Base-by-base conservation (phyloP, 1,140 invertebrate genomes). In the Eufriesea mexicana region DNA sequence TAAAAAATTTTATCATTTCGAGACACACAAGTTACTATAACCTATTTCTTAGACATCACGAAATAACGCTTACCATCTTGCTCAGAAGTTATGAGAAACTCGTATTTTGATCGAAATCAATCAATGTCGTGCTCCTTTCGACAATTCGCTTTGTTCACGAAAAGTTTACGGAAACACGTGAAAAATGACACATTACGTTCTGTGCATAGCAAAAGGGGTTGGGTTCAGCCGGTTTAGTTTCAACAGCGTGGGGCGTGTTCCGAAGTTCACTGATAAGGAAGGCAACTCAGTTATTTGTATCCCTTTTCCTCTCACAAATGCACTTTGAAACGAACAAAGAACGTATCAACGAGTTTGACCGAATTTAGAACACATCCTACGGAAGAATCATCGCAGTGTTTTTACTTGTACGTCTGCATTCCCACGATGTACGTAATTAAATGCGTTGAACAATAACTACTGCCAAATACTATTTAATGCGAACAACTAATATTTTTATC, bases 171-270 rank as follows among this genome's bases (percentile, higher is more conserved):
- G 25, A 57, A 59, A 80, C 73, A 75, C 75, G 75, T 76, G 82
- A 86, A 75, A 80, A 79, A 80, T 86, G 76, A 84, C 85, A 86
- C 83, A 84, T 86, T 84, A 86, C 82, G 71, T 70, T 84, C 51
- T 54, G 9, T 25, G 16, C 68, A 75, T 79, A 84, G 47, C 76
- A 86, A 59, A 74, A 74, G 77, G 57, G 75, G 70, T 79, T 83
- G 75, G 82, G 79, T 73, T 74, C 79, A 57, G 79, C 84, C 84
- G 74, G 79, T 79, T 84, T 80, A 47, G 74, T 62, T 75, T 66
- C 59, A 66, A 84, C 82, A 49, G 51, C 35, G 51, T 61, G 68
- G 82, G 80, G 75, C 76, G 82, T 84, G 75, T 79, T 84, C 76
- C 67, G n/a, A 66, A 73, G 61, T 74, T 74, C 61, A 74, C 79